Conservation (phyloP, 2,113 vertebrate species). For the Dissostichus mawsoni region DNA sequence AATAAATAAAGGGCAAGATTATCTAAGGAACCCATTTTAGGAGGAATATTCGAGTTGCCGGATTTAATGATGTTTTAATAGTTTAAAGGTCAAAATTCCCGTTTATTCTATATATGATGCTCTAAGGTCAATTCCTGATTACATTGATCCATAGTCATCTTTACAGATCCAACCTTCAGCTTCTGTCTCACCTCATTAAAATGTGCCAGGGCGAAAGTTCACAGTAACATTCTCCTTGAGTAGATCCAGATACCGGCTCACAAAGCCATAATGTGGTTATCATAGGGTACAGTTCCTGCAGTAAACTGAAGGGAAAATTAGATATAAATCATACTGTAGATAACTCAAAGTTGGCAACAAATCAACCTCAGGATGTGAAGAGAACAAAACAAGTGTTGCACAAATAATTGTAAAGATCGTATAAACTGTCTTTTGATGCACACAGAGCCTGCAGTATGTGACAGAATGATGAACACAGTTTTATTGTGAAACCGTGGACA, state of each 20-base stretch:
- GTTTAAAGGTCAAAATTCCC: background rate
- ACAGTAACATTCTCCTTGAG: background rate
- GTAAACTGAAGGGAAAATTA: background rate
- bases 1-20: background rate
- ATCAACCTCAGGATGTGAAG: background rate
- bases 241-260: background rate
- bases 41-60: background rate
- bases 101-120: background rate
- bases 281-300: background rate
- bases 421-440: background rate
- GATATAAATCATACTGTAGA: background rate
- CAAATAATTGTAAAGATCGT: background rate
- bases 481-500: background rate
- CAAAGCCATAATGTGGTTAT: background rate
- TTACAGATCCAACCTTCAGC: background rate
- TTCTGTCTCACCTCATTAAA: background rate
- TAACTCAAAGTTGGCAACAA: background rate
- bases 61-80: background rate
- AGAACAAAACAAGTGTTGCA: background rate
- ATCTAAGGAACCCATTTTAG: background rate
- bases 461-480: background rate
- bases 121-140: background rate
- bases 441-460: conserved; percentile 1
- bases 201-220: conserved; percentile 23
- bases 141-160: background rate